phyloP scores from a whole-genome alignment of 1,140 invertebrate genomes.

The Apis cerana region DNA sequence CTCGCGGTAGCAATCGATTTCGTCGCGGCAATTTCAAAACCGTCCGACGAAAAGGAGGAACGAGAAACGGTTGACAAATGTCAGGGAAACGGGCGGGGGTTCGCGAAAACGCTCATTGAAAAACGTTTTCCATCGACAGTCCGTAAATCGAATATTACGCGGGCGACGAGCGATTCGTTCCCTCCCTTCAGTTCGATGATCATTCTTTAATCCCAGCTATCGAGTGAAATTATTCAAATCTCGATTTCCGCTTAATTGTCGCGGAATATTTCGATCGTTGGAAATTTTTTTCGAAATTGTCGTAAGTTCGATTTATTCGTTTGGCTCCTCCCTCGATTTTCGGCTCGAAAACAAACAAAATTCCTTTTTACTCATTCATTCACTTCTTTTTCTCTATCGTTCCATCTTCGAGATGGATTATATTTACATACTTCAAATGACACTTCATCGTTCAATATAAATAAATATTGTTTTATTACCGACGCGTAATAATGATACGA shows the following conservation, averaged over 20 bases:
- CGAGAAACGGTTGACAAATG: constrained; percentile 32
- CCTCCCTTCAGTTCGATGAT: constrained; percentile 31
- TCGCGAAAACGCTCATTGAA: constrained; percentile 22
- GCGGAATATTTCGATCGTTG: constrained; percentile 35
- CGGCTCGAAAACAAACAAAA: too few species aligned
- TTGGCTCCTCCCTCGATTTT: not conserved
- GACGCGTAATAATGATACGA: too few species aligned
- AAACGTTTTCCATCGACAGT: constrained; percentile 52
- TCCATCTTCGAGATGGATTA: too few species aligned
- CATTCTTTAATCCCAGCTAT: constrained; percentile 56
- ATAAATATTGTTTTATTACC: too few species aligned
- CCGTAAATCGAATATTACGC: constrained; percentile 51
- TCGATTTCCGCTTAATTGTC: constrained; percentile 55
- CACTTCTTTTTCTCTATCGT: too few species aligned
- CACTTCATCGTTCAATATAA: too few species aligned
- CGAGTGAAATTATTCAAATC: constrained; percentile 62
- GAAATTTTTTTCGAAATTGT: constrained; percentile 57
- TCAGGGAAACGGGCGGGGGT: constrained; percentile 18
- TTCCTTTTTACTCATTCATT: too few species aligned
- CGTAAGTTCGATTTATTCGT: constrained; percentile 26
- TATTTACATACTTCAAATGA: too few species aligned
- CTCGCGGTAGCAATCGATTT: constrained; percentile 19
- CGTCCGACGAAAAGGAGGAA: not conserved
- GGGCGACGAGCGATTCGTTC: constrained; percentile 19
- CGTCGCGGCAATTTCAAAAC: constrained; percentile 16